These are phyloP conservation scores for Zaprionus ornatus DNA, from an alignment of 1,140 invertebrate species.

Conservation along the genomic window DNA sequence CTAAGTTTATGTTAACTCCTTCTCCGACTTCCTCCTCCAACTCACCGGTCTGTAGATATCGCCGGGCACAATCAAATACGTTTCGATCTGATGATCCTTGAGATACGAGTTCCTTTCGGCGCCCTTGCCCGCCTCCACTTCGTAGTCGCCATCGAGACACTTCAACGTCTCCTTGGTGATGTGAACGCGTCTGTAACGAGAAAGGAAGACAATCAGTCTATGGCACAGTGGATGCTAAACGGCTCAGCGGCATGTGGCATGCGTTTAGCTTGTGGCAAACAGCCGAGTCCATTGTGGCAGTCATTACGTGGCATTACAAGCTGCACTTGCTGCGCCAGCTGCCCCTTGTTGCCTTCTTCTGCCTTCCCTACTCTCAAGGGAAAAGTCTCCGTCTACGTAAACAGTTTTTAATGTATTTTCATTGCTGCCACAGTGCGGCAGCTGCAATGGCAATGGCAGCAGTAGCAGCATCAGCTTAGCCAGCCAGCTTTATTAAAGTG, in stretches of 20 bases:
- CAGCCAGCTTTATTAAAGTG: conserved; percentile 51
- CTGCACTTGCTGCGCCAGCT: conserved; percentile 37
- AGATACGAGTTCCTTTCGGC: conserved; percentile 93
- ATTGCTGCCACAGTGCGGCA: conserved; percentile 26
- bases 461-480: conserved; percentile 36
- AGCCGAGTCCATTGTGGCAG: conserved; percentile 18
- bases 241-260: conserved; percentile 12
- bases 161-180: conserved; percentile 95
- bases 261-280: conserved; percentile 23
- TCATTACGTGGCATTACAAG: conserved; percentile 41
- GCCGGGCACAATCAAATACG: conserved; percentile 93
- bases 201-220: not conserved
- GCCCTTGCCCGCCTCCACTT: conserved; percentile 94
- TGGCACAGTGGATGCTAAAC: not conserved
- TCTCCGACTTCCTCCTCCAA: conserved; percentile 18
- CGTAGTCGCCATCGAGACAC: conserved; percentile 93
- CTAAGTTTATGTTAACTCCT: not conserved
- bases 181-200: conserved; percentile 91
- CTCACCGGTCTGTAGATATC: conserved; percentile 89
- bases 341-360: not conserved
- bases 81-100: conserved; percentile 96
- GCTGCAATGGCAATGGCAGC: not conserved
- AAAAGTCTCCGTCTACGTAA: conserved; percentile 31
- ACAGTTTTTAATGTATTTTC: conserved; percentile 68
- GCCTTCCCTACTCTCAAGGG: not conserved